These are phyloP conservation scores for Scaptodrosophila lebanonensis DNA, from an alignment of 1,140 invertebrate species.

Conservation along the genomic window DNA sequence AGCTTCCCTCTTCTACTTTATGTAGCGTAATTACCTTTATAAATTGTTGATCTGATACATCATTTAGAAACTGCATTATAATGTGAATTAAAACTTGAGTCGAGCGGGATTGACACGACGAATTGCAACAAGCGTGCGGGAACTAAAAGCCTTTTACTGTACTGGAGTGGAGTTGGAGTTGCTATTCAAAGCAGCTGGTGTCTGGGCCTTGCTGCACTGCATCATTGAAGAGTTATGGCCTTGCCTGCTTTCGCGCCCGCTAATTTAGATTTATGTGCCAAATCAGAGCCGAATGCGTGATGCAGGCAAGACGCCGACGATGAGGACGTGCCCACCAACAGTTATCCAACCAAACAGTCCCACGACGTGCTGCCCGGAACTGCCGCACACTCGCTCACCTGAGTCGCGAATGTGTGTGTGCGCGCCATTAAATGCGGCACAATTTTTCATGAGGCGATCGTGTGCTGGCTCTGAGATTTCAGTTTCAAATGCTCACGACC, in stretches of 20 bases:
- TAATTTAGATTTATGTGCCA: conserved; percentile 74
- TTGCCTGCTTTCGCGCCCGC: conserved; percentile 43
- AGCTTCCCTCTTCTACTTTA: too few relatives aligned
- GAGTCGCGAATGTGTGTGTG: not conserved
- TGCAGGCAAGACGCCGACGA: conserved; percentile 35
- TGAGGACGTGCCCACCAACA: conserved; percentile 10
- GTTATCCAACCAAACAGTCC: conserved; percentile 30
- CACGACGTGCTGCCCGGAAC: too few relatives aligned
- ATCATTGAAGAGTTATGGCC: conserved; percentile 23
- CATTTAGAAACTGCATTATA: too few relatives aligned
- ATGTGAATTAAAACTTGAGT: too few relatives aligned
- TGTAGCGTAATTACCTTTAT: too few relatives aligned
- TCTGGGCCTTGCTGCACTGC: not conserved
- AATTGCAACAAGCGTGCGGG: too few relatives aligned
- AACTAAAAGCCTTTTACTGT: too few relatives aligned
- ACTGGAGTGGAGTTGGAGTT: conserved; percentile 18
- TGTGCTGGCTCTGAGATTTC: conserved; percentile 55
- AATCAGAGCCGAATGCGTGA: conserved; percentile 64
- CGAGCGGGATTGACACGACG: too few relatives aligned
- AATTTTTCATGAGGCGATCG: conserved; percentile 62
- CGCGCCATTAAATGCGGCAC: conserved; percentile 51
- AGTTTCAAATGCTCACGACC: conserved; percentile 15
- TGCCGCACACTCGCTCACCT: too few relatives aligned
- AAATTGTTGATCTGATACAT: too few relatives aligned
- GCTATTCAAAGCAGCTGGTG: conserved; percentile 3